These are phyloP conservation scores for Lepidochrysops patricia DNA, from an alignment of 2,888 invertebrate genomes.

Conservation along the genomic window DNA sequence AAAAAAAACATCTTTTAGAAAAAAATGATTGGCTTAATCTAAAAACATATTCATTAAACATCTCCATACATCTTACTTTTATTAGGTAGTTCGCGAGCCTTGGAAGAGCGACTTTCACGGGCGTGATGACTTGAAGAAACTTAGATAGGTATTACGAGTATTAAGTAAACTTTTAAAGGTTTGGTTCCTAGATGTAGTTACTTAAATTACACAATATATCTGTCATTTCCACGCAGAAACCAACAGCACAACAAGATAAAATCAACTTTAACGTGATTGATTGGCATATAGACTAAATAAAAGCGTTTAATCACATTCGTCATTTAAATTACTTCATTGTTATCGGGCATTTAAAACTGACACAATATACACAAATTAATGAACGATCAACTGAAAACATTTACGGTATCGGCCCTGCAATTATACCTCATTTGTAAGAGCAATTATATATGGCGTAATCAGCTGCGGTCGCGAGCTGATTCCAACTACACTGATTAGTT, in stretches of 20 bases:
- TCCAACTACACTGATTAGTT: conserved; percentile 33
- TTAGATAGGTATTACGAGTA: too few species aligned
- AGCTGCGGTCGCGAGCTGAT: conserved; percentile 37
- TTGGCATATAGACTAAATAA: conserved; percentile 2
- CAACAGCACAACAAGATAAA: not conserved
- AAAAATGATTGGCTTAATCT: too few species aligned
- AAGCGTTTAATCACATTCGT: conserved; percentile 8
- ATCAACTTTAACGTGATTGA: not conserved
- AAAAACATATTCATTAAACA: too few species aligned
- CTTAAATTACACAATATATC: too few species aligned
- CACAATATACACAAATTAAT: conserved; percentile 69
- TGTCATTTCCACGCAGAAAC: not conserved
- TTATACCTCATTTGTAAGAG: conserved; percentile 61
- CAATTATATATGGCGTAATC: conserved; percentile 67
- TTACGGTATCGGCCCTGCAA: conserved; percentile 50
- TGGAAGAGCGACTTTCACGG: too few species aligned
- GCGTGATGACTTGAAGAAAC: too few species aligned
- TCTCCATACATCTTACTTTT: too few species aligned
- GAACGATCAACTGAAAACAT: conserved; percentile 62
- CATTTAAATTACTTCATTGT: conserved; percentile 22
- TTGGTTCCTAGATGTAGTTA: too few species aligned
- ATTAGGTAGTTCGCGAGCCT: too few species aligned
- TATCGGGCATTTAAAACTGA: conserved; percentile 52
- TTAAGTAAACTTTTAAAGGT: too few species aligned
- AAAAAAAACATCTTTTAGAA: too few species aligned